These are phyloP conservation scores for Karalla daura DNA, from an alignment of 2,797 vertebrate genomes.

Conservation along the genomic window DNA sequence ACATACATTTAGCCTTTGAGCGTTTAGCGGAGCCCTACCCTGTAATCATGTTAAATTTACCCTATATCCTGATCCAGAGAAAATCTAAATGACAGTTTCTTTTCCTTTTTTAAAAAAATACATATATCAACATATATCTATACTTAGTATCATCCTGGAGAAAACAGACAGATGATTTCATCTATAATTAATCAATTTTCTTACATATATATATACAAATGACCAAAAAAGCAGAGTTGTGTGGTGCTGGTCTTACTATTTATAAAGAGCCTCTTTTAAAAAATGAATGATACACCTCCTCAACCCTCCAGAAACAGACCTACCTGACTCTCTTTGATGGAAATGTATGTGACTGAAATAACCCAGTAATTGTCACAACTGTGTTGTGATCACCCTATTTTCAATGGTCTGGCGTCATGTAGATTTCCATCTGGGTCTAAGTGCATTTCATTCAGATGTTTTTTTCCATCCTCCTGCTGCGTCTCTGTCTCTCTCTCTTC, in stretches of 20 bases:
- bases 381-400: background rate
- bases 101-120: no score
- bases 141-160: background rate
- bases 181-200: conserved; percentile 41
- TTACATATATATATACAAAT: conserved; percentile 39
- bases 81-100: background rate
- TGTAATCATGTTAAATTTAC: background rate
- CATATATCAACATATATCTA: background rate
- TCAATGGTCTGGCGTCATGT: background rate
- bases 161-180: conserved; percentile 21
- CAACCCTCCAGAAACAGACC: background rate
- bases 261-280: conserved; percentile 37
- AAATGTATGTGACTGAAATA: background rate
- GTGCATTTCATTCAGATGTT: background rate
- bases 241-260: conserved; percentile 37
- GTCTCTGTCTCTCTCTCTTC: background rate
- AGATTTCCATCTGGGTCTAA: background rate
- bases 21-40: conserved; percentile 1
- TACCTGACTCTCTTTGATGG: no score
- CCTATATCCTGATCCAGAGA: conserved; percentile 4
- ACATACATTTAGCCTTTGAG: conserved; percentile 42
- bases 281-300: conserved; percentile 28
- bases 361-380: background rate
- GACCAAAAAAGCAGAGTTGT: background rate
- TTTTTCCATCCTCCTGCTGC: background rate